Evolutionary conservation across 2,888 invertebrate species (phyloP).

Genomic region (Lissocephala sabroskyi): DNA sequence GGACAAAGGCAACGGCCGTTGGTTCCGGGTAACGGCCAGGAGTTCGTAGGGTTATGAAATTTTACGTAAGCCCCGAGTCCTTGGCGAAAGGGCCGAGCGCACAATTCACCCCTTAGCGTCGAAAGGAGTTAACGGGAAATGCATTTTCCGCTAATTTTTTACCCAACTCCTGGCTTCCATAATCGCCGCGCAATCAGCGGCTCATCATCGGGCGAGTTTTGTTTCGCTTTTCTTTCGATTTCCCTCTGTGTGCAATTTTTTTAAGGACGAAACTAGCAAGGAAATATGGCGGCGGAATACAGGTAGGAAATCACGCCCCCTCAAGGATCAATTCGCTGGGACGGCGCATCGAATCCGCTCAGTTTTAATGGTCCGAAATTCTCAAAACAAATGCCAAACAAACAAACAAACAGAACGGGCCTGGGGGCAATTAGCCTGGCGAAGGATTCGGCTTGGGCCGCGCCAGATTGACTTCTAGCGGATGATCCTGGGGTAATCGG

Average conservation of each 20-base stretch:
- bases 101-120: slow-evolving; percentile 14
- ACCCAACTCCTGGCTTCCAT: slow-evolving; percentile 20
- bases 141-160: slow-evolving; percentile 6
- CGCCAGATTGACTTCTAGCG: slow-evolving; percentile 44
- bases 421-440: slow-evolving; percentile 18
- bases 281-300: slow-evolving; percentile 11
- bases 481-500: slow-evolving; percentile 62
- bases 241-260: no score
- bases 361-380: slow-evolving; percentile 55
- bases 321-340: slow-evolving; percentile 15
- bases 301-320: slow-evolving; percentile 43
- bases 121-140: slow-evolving; percentile 55
- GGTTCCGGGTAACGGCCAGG: slow-evolving; percentile 2
- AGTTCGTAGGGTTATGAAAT: slow-evolving; percentile 65
- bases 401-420: slow-evolving; percentile 57
- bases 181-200: slow-evolving; percentile 51
- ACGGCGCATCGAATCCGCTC: slow-evolving; percentile 37
- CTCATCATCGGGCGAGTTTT: slow-evolving; percentile 48
- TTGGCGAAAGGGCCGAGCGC: slow-evolving; percentile 44
- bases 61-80: slow-evolving; percentile 51
- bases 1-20: slow-evolving; percentile 19
- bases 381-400: slow-evolving; percentile 69
- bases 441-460: no score
- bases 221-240: no score
- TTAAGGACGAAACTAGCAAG: slow-evolving; percentile 5